A percentile compares a stretch with the other conserved stretches of the same genome.
phyloP scores from a whole-genome alignment of 2,797 vertebrate genomes.

The Halcyon chelicuti region DNA sequence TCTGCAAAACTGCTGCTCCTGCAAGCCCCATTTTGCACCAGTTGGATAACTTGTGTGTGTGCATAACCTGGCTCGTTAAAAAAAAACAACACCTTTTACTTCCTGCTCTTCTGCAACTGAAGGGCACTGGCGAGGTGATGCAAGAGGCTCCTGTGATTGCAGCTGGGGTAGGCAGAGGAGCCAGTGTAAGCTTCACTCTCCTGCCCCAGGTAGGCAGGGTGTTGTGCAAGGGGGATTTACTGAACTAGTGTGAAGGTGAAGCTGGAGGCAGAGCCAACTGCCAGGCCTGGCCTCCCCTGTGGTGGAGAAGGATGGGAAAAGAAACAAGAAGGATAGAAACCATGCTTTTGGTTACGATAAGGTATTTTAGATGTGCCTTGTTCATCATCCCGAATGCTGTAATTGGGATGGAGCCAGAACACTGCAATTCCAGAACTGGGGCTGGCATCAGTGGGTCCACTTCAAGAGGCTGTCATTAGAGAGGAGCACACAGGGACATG shows the following conservation, averaged over 20 bases:
- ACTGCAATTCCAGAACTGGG: rapidly evolving
- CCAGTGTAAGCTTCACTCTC: neutral
- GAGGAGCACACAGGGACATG: rapidly evolving
- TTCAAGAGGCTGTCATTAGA: rapidly evolving
- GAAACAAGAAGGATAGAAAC: neutral
- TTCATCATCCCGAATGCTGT: neutral
- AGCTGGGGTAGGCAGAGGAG: neutral
- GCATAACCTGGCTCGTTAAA: neutral
- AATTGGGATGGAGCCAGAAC: neutral
- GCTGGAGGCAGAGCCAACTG: neutral
- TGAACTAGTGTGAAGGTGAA: neutral
- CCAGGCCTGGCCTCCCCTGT: neutral
- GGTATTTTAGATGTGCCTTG: neutral
- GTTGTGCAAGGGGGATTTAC: neutral
- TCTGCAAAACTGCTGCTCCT: neutral
- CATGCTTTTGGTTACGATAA: neutral
- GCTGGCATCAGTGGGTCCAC: neutral
- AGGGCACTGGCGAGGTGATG: neutral
- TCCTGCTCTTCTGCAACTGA: neutral
- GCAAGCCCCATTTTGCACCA: neutral
- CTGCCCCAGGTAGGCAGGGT: rapidly evolving
- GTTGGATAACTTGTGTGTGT: neutral
- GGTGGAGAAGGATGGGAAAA: neutral
- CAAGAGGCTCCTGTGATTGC: neutral
- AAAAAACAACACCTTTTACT: neutral